Base-by-base conservation (phyloP, 2,113 vertebrate genomes). In the Syrmaticus mikado region DNA sequence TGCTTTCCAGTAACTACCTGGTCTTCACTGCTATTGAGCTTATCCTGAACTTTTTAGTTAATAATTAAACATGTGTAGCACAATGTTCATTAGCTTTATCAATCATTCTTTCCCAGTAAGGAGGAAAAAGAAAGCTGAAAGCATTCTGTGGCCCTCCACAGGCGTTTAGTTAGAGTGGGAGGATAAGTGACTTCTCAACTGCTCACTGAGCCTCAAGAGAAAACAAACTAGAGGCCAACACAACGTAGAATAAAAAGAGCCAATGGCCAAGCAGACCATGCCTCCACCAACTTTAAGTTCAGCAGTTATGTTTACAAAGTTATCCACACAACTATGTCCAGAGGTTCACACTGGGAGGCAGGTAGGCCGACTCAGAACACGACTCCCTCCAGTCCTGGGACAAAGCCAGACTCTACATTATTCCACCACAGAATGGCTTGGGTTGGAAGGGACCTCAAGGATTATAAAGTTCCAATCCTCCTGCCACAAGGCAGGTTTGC, bases 251-350 rank as follows among this genome's bases (percentile, higher is more conserved):
- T 0, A 22, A 14, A 27, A 34, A 1, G 12, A n/a, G 4, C 16
- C 65, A 17, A 17, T 16, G 20, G 34, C 19, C 18, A 13, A 5
- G 45, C 30, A 19, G 1, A 3, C 4, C 21, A 28, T 8, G 27
- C 17, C 50, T 25, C 40, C 15, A 53, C 76, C 6, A 0, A 9
- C 10, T 1, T 7, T 28, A 53, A 58, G 50, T 22, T 32, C 25
- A 32, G 17, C 34, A 7, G 6, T 20, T 7, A 4, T 0, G 0
- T 5, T 11, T 27, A 4, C 1, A 6, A 12, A n/a, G 28, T 10
- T 4, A 6, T 0, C 4, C 8, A 6, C 5, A 6, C 12, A 57
- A 5, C 17, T 1, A 3, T 1, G 50, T 1, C 32, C 16, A 45
- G 7, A 3, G 2, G 7, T 2, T 20, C 46, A 10, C 32, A 4